Evolutionary conservation across 2,888 invertebrate genomes (phyloP).

Genomic region (Volucella inanis): DNA sequence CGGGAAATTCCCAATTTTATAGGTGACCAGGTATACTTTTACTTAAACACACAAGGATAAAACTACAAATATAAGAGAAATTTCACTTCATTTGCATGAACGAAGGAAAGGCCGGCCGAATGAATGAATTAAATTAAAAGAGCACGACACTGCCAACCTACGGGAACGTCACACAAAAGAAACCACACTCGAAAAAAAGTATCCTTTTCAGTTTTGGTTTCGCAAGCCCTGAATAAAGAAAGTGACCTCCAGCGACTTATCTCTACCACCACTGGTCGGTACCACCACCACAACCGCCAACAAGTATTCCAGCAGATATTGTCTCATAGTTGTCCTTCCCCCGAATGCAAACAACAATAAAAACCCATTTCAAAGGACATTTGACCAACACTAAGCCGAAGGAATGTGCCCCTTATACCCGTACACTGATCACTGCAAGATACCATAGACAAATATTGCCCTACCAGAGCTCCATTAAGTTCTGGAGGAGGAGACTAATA

Average conservation of each 20-base stretch:
- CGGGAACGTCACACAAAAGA: slow-evolving; percentile 15
- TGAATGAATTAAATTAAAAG: slow-evolving; percentile 32
- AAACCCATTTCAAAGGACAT: slow-evolving; percentile 66
- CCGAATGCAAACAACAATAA: slow-evolving; percentile 71
- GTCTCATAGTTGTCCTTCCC: slow-evolving; percentile 57
- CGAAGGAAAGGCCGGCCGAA: not conserved
- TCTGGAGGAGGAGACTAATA: not conserved
- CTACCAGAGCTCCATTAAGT: slow-evolving; percentile 51
- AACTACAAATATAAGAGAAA: not conserved
- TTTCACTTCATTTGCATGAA: slow-evolving; percentile 60
- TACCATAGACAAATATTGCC: slow-evolving; percentile 65
- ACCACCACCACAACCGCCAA: slow-evolving; percentile 13
- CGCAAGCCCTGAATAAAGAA: slow-evolving; percentile 27
- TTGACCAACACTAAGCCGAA: slow-evolving; percentile 53
- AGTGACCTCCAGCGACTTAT: slow-evolving; percentile 49
- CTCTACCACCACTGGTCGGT: not conserved
- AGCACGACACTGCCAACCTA: slow-evolving; percentile 10
- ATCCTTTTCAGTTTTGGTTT: slow-evolving; percentile 31
- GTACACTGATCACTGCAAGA: slow-evolving; percentile 58
- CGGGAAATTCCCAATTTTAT: slow-evolving; percentile 68
- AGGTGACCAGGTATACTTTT: slow-evolving; percentile 31
- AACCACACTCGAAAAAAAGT: slow-evolving; percentile 39
- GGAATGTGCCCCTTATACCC: slow-evolving; percentile 41
- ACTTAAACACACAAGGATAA: slow-evolving; percentile 1
- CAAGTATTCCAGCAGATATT: slow-evolving; percentile 60